These are phyloP conservation scores for Prolemur simus DNA, from an alignment of 2,113 vertebrate species.

Conservation along the genomic window DNA sequence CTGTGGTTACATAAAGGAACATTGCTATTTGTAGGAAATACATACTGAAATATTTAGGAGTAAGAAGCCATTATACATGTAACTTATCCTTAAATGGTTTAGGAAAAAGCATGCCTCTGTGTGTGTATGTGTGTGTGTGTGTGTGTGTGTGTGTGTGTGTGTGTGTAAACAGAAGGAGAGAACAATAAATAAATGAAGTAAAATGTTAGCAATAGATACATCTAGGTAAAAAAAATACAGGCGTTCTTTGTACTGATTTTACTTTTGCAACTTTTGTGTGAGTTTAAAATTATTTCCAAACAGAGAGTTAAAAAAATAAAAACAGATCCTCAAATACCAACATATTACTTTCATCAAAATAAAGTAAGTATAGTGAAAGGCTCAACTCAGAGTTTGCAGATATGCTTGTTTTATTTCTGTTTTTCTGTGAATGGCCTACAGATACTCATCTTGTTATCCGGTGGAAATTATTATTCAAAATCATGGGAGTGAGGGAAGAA, in stretches of 20 bases:
- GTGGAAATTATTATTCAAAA: neutral
- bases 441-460: neutral
- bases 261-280: neutral
- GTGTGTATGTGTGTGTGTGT: neutral
- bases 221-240: neutral
- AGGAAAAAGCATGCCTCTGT: neutral
- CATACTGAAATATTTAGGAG: neutral
- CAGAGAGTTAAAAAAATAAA: neutral
- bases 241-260: neutral
- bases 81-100: neutral
- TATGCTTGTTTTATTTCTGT: neutral
- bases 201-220: neutral
- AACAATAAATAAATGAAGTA: neutral
- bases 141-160: accelerated
- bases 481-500: neutral
- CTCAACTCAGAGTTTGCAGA: neutral
- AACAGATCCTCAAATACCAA: neutral
- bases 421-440: neutral
- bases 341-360: neutral
- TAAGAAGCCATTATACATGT: neutral
- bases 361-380: neutral
- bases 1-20: neutral
- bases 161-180: neutral
- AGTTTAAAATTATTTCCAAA: neutral
- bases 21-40: neutral